Conservation (phyloP, 2,888 invertebrate genomes). For the Ryuthela nishihirai region DNA sequence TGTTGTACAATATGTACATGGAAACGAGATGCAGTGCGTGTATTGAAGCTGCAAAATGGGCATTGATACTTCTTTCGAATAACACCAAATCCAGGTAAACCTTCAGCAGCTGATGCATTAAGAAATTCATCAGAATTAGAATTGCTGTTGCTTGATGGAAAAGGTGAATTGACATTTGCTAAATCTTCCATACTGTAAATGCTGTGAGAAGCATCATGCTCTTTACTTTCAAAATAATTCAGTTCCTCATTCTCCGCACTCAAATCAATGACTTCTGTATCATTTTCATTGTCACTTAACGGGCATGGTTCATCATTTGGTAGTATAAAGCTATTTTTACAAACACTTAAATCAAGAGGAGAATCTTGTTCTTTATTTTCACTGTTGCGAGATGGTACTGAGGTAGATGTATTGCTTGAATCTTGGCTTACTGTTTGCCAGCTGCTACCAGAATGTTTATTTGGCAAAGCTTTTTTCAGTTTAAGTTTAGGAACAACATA, state of each 20-base stretch:
- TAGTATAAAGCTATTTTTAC: slow-evolving; percentile 15
- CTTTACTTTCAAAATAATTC: too few species aligned
- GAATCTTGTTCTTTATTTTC: slow-evolving; percentile 5
- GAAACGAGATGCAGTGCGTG: slow-evolving; percentile 85
- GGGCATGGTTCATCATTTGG: too few species aligned
- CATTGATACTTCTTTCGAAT: slow-evolving; percentile 87
- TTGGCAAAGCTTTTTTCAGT: slow-evolving; percentile 1
- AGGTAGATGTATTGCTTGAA: neutral
- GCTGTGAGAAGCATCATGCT: too few species aligned
- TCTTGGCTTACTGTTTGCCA: slow-evolving; percentile 15
- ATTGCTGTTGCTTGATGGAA: too few species aligned
- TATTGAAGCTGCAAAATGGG: slow-evolving; percentile 88
- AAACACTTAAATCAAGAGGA: slow-evolving; percentile 23
- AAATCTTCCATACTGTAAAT: too few species aligned
- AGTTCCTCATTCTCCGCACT: too few species aligned
- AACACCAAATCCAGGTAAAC: too few species aligned
- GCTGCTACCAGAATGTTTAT: neutral
- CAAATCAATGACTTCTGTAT: too few species aligned
- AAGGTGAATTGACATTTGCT: too few species aligned
- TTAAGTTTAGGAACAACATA: slow-evolving; percentile 8
- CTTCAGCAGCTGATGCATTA: too few species aligned
- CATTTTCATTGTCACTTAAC: too few species aligned
- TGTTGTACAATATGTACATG: slow-evolving; percentile 92
- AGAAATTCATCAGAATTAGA: too few species aligned
- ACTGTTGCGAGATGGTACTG: neutral